phyloP scores from a whole-genome alignment of 2,888 invertebrate species.

The Ennomos erosarius region DNA sequence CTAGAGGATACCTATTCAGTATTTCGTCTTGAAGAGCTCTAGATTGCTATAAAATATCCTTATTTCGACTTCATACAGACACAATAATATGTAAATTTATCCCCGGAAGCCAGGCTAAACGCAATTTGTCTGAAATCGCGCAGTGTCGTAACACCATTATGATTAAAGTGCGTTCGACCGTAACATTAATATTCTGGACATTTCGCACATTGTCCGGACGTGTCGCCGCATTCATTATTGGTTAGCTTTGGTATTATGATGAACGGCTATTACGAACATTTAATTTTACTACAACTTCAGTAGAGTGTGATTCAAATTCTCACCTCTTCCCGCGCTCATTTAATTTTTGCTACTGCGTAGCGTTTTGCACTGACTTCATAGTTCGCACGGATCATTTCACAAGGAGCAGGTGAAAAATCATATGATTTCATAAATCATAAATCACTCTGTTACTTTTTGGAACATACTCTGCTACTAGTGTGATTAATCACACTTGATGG shows the following conservation, averaged over 20 bases:
- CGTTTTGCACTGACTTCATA: too few relatives aligned
- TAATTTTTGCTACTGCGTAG: too few relatives aligned
- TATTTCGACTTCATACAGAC: neutral
- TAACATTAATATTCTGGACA: constrained; percentile 50
- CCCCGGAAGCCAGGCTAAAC: constrained; percentile 9
- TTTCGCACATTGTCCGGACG: constrained; percentile 47
- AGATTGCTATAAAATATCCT: neutral
- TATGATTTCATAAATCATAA: too few relatives aligned
- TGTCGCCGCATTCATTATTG: constrained; percentile 19
- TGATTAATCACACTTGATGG: too few relatives aligned
- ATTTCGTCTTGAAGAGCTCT: too few relatives aligned
- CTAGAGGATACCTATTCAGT: too few relatives aligned
- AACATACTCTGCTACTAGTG: too few relatives aligned
- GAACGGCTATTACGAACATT: constrained; percentile 1
- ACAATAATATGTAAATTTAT: constrained; percentile 20
- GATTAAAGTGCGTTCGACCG: constrained; percentile 39
- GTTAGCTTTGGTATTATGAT: constrained; percentile 7
- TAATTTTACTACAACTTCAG: neutral
- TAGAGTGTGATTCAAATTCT: neutral
- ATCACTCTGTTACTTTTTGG: too few relatives aligned
- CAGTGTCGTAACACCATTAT: constrained; percentile 37
- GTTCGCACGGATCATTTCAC: too few relatives aligned
- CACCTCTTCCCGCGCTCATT: too few relatives aligned
- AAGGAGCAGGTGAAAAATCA: too few relatives aligned
- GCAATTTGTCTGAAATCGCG: constrained; percentile 21